Evolutionary conservation across 1,140 invertebrate species (phyloP), one percentile per base, ranked within the genome.

Genomic region (Mizuhopecten yessoensis): DNA sequence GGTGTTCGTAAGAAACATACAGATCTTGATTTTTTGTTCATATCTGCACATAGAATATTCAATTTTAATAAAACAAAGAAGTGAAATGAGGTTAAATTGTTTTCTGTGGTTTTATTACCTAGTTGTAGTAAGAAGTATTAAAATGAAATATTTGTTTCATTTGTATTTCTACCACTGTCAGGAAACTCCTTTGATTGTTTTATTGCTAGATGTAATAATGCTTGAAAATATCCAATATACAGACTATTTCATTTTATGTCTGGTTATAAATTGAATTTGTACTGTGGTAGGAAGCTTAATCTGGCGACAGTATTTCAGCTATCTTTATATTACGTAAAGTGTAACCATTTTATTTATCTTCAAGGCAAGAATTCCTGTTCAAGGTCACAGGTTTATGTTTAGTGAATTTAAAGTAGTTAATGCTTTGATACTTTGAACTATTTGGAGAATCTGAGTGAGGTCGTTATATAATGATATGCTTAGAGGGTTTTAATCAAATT

Each of bases 201-300:
- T n/a, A 75, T 17, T 75, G 57, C n/a, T n/a, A 29, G 57, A 9
- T 75, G 57, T 75, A 29, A n/a, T n/a, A n/a, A 75, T 29, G 57
- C 11, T 13, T 45, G 36, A 45, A 45, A 45, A 45, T 17, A 29
- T 75, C 57, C n/a, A 75, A 75, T 29, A 45, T 17, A n/a, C 57
- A 75, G 57, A 75, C 57, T 75, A 11, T 75, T 75, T 75, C 57
- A 29, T 17, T 75, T 75, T n/a, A 75, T 75, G 23, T 75, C 42
- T 29, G 57, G 15, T 75, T n/a, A 75, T 75, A 75, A 75, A 75
- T 75, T 75, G 57, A 75, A 75, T 75, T 75, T 75, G 23, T 29
- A 75, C 57, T 17, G n/a, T 75, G 29, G 23, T 29, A 75, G 23
- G 57, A 75, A 29, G 17, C 57, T 29, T 75, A 17, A 45, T n/a